Evolutionary conservation across 2,797 vertebrate genomes (phyloP), one percentile per base, ranked within the genome.

Genomic region (Manis crassicaudata): DNA sequence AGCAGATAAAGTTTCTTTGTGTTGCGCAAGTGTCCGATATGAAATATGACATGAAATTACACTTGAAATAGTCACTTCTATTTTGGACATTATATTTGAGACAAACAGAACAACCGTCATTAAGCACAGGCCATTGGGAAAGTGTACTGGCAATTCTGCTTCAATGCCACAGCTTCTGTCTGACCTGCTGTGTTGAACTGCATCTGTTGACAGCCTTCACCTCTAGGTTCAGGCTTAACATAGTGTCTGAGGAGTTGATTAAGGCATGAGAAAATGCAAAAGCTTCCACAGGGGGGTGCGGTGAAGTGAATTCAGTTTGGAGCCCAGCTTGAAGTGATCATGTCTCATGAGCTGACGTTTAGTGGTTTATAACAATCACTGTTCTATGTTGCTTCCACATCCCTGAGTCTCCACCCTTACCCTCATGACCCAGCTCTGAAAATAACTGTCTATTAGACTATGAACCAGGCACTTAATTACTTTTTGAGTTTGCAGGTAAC

Each of bases 181-280:
- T 85, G 52, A 75, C n/a, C n/a, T 82, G 67, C 73, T 95, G 90
- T 37, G 54, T 18, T 67, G 40, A 90, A 52, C 14, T 67, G 13
- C 27, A 77, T 96, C 25, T 95, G 10, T 84, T 82, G 82, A 88
- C 43, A 90, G 10, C 20, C 37, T 85, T 96, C 29, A 46, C 60
- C 25, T 84, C 20, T 67, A 88, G 37, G 37, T 83, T 95, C 40
- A 88, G n/a, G 18, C 58, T 65, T 85, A 87, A 84, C 67, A n/a
- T 46, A 27, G 10, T 32, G 5, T 60, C 62, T 76, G 60, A 72
- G 54, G 46, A 68, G 29, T 18, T 65, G 52, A 75, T 82, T 23
- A 87, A 92, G 37, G 62, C 16, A 58, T 67, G 23, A 88, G 82
- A 37, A 77, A 88, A 79, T 82, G 37, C 75, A 79, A 90, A 58